phyloP scores from a whole-genome alignment of 2,113 vertebrate species.

The Dicerorhinus sumatrensis region DNA sequence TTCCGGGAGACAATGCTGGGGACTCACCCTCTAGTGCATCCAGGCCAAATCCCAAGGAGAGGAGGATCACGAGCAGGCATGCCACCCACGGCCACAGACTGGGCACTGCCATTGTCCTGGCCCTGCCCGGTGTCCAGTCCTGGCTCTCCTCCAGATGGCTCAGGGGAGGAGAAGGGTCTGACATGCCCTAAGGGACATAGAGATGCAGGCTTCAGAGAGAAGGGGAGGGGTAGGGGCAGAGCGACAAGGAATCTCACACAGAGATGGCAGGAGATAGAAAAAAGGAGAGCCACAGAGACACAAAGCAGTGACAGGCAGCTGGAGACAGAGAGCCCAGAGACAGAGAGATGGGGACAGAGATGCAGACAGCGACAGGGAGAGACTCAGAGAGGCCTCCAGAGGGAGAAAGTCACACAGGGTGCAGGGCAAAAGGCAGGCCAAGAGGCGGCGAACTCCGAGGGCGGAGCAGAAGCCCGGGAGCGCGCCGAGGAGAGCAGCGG shows the following conservation, averaged over 20 bases:
- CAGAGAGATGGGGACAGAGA: neutral
- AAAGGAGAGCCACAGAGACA: neutral
- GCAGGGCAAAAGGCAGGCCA: neutral
- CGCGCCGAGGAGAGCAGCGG: neutral
- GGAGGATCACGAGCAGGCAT: conserved; percentile 45
- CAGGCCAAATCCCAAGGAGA: conserved; percentile 73
- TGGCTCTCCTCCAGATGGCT: conserved; percentile 27
- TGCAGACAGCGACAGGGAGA: neutral
- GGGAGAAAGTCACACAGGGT: neutral
- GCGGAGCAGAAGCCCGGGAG: neutral
- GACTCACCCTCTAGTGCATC: conserved; percentile 77
- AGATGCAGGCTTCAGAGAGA: neutral
- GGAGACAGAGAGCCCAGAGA: neutral
- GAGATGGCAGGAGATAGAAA: neutral
- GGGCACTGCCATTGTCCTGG: conserved; percentile 56
- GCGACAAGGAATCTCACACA: neutral
- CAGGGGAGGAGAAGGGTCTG: neutral
- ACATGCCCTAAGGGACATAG: neutral
- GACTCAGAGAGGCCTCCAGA: neutral
- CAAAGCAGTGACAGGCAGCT: neutral
- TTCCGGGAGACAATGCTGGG: neutral
- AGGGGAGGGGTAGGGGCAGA: neutral
- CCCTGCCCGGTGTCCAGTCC: neutral
- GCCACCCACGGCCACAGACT: conserved; percentile 54
- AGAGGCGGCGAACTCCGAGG: neutral